Evolutionary conservation across 2,888 invertebrate genomes (phyloP).

Genomic region (Callinectes sapidus): DNA sequence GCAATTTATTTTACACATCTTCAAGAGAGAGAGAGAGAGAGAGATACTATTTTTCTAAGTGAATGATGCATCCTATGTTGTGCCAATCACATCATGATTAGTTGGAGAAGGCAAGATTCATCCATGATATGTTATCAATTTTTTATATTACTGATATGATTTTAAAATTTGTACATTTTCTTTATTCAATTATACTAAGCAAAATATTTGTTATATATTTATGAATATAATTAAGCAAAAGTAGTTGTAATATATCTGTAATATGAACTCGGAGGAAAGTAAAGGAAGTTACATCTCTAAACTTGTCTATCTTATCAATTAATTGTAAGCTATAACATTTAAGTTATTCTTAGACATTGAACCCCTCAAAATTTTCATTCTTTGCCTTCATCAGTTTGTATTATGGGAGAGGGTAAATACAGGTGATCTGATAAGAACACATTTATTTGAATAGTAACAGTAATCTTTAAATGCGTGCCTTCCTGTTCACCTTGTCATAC

Average conservation of each 20-base stretch:
- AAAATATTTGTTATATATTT: not conserved
- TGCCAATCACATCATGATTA: no score
- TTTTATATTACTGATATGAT: not conserved
- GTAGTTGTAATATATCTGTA: constrained; percentile 16
- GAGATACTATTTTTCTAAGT: not conserved
- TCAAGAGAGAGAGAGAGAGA: no score
- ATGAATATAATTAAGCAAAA: not conserved
- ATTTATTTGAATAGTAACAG: not conserved
- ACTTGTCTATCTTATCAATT: constrained; percentile 11
- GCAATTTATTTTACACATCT: not conserved
- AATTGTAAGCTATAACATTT: not conserved
- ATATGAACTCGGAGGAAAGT: not conserved
- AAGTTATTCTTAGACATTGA: not conserved
- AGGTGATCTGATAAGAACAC: not conserved
- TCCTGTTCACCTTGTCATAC: constrained; percentile 84
- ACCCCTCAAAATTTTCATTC: not conserved
- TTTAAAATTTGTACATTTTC: not conserved
- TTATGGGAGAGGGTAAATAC: not conserved
- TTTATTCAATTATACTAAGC: not conserved
- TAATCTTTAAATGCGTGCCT: constrained; percentile 75
- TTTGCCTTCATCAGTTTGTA: not conserved
- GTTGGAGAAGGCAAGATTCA: not conserved
- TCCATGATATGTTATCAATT: not conserved
- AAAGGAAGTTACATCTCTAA: not conserved
- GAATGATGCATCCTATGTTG: not conserved